Evolutionary conservation across 2,113 vertebrate species (phyloP), one percentile per base, ranked within the genome.

Genomic region (Buteo buteo): DNA sequence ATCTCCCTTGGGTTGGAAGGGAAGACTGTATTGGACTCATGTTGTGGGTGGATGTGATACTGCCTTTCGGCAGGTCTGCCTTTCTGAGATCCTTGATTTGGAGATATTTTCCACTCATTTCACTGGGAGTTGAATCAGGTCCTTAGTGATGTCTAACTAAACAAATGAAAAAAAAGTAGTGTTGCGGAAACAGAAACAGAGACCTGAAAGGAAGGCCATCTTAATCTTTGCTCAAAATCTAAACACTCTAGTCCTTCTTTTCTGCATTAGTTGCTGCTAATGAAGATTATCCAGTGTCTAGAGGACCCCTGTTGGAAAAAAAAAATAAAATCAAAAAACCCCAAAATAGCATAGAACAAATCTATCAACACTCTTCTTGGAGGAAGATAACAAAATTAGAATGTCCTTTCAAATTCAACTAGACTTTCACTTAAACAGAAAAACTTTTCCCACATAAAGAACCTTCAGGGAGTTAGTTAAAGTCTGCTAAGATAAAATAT

Each of bases 401-500:
- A 24, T 62, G 93, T 52, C 26, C 50, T 96, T 97, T 93, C 29
- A 80, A 95, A 95, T 97, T 83, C 86, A 96, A 38, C 92, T 91
- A 82, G 26, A 77, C 62, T 94, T 97, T 86, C 57, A 72, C 62
- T 95, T 96, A 90, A 97, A 97, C 85, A 95, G 92, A 96, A 97
- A 96, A 97, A 92, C 88, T 92, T 89, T 82, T 82, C 61, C 81
- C 59, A 72, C 88, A 97, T 92, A 66, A 96, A 95, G 71, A 94
- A 96, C 69, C 90, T 97, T 94, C 73, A 90, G 89, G 94, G 92
- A 76, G 67, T 96, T 96, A 87, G 87, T 90, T 96, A 92, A 96
- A 96, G 96, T 96, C 85, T 81, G 76, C 93, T 97, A 81, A 95
- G 94, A 97, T 94, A 97, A 98, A 97, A 98, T 97, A 96, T 84